These are phyloP conservation scores for Strigamia transsilvanica DNA, from an alignment of 2,888 invertebrate genomes.

Conservation along the genomic window DNA sequence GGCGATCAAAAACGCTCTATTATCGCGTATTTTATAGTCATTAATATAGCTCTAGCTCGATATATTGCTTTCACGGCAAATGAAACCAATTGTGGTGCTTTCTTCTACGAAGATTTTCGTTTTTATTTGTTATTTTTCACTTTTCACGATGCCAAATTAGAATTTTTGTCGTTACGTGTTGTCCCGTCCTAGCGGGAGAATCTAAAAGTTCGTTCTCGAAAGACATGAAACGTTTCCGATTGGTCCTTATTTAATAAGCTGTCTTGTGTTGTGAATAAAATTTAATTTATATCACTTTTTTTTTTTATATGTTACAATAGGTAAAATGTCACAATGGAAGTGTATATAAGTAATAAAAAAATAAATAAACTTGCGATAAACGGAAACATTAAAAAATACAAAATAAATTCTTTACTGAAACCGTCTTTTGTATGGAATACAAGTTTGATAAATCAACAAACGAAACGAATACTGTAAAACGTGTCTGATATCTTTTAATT, in stretches of 20 bases:
- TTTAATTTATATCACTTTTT: neutral
- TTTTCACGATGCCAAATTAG: conserved; percentile 15
- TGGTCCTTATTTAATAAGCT: neutral
- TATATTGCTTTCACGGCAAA: neutral
- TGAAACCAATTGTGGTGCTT: conserved; percentile 30
- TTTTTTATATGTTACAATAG: no score
- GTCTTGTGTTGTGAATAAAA: neutral
- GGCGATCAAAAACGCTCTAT: conserved; percentile 98
- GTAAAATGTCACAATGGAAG: no score
- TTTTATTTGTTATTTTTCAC: neutral
- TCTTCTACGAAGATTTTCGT: conserved; percentile 28
- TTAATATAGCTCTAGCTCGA: conserved; percentile 57
- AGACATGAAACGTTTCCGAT: no score
- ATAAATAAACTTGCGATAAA: no score
- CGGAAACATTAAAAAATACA: no score
- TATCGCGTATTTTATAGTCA: conserved; percentile 98
- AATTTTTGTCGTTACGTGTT: neutral
- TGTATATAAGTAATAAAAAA: no score
- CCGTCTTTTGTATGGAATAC: no score
- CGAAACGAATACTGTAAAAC: no score
- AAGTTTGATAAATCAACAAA: no score
- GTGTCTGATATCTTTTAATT: no score
- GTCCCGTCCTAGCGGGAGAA: neutral
- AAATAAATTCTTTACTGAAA: no score
- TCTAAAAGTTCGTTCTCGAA: no score